These are phyloP conservation scores for Drosophila anceps DNA, from an alignment of 2,888 invertebrate species.

Conservation along the genomic window DNA sequence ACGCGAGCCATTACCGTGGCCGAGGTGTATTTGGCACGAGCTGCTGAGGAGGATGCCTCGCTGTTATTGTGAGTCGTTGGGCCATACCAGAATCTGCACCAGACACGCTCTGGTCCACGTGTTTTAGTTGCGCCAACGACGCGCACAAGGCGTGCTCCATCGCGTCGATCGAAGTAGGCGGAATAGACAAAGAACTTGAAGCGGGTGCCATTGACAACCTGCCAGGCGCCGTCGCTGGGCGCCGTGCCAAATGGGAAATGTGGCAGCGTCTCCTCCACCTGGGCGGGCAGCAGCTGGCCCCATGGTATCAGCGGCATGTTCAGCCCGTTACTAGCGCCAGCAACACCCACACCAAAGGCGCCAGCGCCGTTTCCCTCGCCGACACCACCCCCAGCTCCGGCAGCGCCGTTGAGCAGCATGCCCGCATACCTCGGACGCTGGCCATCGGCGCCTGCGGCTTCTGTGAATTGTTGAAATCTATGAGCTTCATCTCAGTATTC, in stretches of 20 bases:
- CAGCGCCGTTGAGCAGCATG: constrained; percentile 73
- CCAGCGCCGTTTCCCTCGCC: constrained; percentile 56
- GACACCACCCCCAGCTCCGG: constrained; percentile 45
- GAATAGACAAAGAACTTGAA: constrained; percentile 97
- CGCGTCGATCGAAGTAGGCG: constrained; percentile 93
- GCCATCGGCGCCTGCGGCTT: constrained; percentile 79
- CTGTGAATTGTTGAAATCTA: constrained; percentile 58
- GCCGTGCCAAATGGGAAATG: constrained; percentile 88
- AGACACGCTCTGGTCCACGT: constrained; percentile 92
- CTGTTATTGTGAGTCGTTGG: constrained; percentile 52
- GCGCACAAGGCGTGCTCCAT: constrained; percentile 88
- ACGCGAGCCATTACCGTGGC: constrained; percentile 91
- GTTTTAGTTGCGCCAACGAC: constrained; percentile 96
- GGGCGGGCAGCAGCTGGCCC: constrained; percentile 84
- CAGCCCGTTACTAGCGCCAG: constrained; percentile 52
- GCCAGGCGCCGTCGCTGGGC: constrained; percentile 92
- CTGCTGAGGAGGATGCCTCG: constrained; percentile 34
- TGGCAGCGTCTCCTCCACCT: constrained; percentile 86
- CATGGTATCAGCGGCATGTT: constrained; percentile 84
- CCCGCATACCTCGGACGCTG: constrained; percentile 81
- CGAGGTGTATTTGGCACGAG: constrained; percentile 85
- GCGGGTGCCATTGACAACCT: constrained; percentile 87
- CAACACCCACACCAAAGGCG: constrained; percentile 59
- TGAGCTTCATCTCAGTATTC: constrained; percentile 38
- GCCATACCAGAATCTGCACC: constrained; percentile 92